phyloP scores from a whole-genome alignment of 2,113 vertebrate genomes.

The Corythornis madagascariensis region DNA sequence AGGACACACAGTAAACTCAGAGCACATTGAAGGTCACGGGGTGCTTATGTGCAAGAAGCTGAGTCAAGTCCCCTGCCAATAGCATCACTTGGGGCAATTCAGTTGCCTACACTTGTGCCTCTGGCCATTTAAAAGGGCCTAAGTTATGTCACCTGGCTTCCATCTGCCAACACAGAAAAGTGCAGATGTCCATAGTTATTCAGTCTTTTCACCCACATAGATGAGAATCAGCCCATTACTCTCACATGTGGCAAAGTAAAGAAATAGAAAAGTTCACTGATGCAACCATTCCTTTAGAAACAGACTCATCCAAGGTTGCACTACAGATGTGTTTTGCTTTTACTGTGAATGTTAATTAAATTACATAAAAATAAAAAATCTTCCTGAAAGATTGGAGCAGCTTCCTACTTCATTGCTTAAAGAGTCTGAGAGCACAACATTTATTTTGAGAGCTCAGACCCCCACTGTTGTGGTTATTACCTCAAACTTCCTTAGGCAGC shows the following conservation, averaged over 20 bases:
- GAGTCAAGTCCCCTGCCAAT: background rate
- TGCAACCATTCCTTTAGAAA: background rate
- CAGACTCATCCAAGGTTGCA: background rate
- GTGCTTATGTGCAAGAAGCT: background rate
- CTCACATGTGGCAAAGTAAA: background rate
- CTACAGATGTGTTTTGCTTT: background rate
- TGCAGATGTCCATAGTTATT: background rate
- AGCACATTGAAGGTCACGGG: background rate
- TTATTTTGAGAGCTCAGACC: accelerated
- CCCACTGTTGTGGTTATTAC: background rate
- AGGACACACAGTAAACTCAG: background rate
- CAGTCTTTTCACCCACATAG: background rate
- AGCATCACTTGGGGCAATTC: background rate
- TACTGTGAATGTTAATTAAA: background rate
- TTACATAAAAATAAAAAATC: background rate
- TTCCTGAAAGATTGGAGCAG: background rate
- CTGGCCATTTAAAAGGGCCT: background rate
- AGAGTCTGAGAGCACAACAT: background rate
- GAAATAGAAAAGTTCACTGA: background rate
- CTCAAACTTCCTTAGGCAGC: background rate
- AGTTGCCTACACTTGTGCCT: background rate
- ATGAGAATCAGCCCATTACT: background rate
- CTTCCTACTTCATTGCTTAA: background rate
- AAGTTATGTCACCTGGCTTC: background rate
- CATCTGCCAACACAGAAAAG: background rate